These are phyloP conservation scores for Hoplostethus atlanticus DNA, from an alignment of 2,797 vertebrate genomes.

Conservation along the genomic window DNA sequence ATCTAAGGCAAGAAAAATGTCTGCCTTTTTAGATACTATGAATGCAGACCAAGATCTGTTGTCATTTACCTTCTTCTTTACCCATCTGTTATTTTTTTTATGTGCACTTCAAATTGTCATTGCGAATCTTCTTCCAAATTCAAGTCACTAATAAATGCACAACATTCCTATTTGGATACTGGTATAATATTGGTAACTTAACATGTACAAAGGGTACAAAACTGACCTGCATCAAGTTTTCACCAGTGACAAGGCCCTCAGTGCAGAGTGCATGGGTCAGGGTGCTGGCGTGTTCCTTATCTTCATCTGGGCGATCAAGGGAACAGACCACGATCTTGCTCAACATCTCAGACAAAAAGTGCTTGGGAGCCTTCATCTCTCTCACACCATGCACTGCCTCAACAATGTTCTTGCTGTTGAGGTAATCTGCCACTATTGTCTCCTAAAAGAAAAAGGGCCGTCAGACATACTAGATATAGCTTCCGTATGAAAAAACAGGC, in stretches of 20 bases:
- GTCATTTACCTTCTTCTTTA: too few species aligned
- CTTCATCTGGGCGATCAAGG: slow-evolving; percentile 93
- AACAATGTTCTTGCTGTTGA: slow-evolving; percentile 91
- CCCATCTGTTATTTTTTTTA: too few species aligned
- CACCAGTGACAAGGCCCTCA: slow-evolving; percentile 91
- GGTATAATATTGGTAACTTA: too few species aligned
- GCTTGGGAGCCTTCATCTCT: slow-evolving; percentile 96
- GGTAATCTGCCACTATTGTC: slow-evolving; percentile 91
- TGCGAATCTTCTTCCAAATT: neutral
- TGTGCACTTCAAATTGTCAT: too few species aligned
- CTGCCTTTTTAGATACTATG: neutral
- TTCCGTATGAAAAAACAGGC: neutral
- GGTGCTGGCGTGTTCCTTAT: slow-evolving; percentile 92
- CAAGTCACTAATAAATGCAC: neutral
- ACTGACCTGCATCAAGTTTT: slow-evolving; percentile 95
- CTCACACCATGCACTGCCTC: slow-evolving; percentile 90
- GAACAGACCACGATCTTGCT: slow-evolving; percentile 94
- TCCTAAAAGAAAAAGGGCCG: slow-evolving; percentile 79
- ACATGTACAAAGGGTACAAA: neutral
- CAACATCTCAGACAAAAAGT: slow-evolving; percentile 95
- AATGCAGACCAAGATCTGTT: neutral
- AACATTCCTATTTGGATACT: neutral
- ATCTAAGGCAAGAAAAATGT: neutral
- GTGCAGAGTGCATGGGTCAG: slow-evolving; percentile 92
- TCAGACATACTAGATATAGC: neutral